Evolutionary conservation across 1,140 invertebrate genomes (phyloP).

Genomic region (Microplitis demolitor): DNA sequence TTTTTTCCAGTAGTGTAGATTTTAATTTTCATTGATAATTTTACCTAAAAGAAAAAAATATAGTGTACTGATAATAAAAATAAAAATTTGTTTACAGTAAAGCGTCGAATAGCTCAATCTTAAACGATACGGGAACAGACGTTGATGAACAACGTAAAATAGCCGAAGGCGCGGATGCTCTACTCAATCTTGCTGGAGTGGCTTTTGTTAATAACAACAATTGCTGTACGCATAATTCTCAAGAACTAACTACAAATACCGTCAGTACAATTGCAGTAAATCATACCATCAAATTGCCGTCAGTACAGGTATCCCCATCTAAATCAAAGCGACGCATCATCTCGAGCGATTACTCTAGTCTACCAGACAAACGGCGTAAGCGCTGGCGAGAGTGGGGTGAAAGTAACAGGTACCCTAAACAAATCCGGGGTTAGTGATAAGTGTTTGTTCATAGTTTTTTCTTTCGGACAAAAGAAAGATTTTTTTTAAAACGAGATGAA

Average conservation of each 20-base stretch:
- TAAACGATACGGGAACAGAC: slow-evolving; percentile 54
- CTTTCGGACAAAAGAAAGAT: background rate
- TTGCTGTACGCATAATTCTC: slow-evolving; percentile 34
- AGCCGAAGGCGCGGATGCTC: slow-evolving; percentile 78
- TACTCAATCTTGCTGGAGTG: slow-evolving; percentile 75
- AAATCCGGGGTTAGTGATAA: slow-evolving; percentile 49
- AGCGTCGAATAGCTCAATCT: slow-evolving; percentile 34
- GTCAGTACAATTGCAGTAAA: slow-evolving; percentile 10
- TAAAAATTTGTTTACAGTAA: slow-evolving; percentile 38
- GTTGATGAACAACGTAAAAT: slow-evolving; percentile 77
- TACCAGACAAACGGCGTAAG: slow-evolving; percentile 47
- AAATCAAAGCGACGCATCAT: slow-evolving; percentile 47
- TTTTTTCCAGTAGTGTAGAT: too few species aligned
- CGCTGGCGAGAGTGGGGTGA: slow-evolving; percentile 55
- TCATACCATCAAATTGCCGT: slow-evolving; percentile 23
- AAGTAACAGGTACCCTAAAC: slow-evolving; percentile 49
- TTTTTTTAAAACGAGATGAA: background rate
- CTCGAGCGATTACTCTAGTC: slow-evolving; percentile 45
- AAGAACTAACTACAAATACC: slow-evolving; percentile 21
- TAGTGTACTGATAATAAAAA: too few species aligned
- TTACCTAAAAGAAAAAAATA: too few species aligned
- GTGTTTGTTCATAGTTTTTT: background rate
- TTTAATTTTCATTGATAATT: too few species aligned
- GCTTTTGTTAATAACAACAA: slow-evolving; percentile 38
- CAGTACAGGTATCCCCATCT: slow-evolving; percentile 12